Base-by-base conservation (phyloP, 2,888 invertebrate genomes). In the Meiosimyza platycephala region DNA sequence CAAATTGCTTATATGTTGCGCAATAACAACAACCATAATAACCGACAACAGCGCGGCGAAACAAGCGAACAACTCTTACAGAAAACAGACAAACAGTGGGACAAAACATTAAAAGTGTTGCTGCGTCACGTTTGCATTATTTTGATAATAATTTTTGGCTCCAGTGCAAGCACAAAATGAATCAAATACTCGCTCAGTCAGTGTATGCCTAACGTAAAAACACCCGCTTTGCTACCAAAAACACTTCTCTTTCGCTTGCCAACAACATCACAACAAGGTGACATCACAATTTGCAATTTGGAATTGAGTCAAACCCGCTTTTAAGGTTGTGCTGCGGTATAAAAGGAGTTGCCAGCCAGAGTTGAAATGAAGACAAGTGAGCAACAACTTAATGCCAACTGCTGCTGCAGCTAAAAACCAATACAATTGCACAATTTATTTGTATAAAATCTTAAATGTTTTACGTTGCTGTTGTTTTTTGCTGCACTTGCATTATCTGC, bases 181-280 rank as follows among this genome's bases (percentile, higher is more conserved):
- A 28, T 28, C 28, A 28, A 28, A 28, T 28, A 4, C 3, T 28
- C 28, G 2, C 4, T 28, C 4, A 28, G 28, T 28, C 28, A 28
- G 28, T 28, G 28, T 75, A 76, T 78, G 76, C 78, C 77, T 75
- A 76, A 77, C 76, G 75, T 76, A 76, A 75, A 76, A 75, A 73
- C 73, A 74, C 63, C 66, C 72, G 59, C 48, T 69, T n/a, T 69
- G 48, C 47, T 18, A 11, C 63, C 54, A 66, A 59, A 69, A 50
- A 40, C 40, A 40, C 40, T 40, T 40, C 40, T 7, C 40, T 40
- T 40, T 7, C 40, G 40, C 7, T 40, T 40, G 40, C 40, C 40
- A 40, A 7, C 40, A 40, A 40, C 40, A 40, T 9, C 40, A 40
- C 40, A 40, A 40, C 9, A 40, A 40, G 9, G 40, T 9, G 69